Percentiles rank a stretch among this genome's conserved stretches.
phyloP scores from a whole-genome alignment of 2,888 invertebrate species.

The Schizotus pectinicornis region DNA sequence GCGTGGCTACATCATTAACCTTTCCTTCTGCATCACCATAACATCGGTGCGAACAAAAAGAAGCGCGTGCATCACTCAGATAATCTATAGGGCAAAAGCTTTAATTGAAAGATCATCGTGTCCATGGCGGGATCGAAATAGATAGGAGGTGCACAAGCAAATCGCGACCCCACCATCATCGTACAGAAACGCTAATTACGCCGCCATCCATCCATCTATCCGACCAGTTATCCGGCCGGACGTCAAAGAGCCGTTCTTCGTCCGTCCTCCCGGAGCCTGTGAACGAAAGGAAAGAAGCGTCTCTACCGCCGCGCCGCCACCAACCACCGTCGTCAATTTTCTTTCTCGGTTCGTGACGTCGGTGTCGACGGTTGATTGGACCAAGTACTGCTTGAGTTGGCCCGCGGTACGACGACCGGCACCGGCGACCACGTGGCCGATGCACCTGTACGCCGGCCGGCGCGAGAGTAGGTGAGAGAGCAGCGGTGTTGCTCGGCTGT shows the following conservation, averaged over 20 bases:
- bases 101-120: slow-evolving; percentile 17
- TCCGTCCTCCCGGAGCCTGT: no score
- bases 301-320: no score
- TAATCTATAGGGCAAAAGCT: slow-evolving; percentile 9
- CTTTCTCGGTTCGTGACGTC: not conserved
- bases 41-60: not conserved
- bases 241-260: no score
- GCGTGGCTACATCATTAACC: no score
- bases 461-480: slow-evolving; percentile 52
- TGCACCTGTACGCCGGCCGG: slow-evolving; percentile 63
- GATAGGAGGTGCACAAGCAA: not conserved
- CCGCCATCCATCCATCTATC: not conserved
- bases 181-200: slow-evolving; percentile 9
- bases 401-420: slow-evolving; percentile 38
- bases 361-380: not conserved
- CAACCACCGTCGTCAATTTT: no score
- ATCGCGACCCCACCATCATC: not conserved
- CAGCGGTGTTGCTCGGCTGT: slow-evolving; percentile 40
- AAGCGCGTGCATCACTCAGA: slow-evolving; percentile 5
- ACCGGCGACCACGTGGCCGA: slow-evolving; percentile 62
- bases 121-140: not conserved
- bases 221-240: no score
- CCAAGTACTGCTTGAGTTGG: slow-evolving; percentile 18
- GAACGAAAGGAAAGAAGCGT: no score
- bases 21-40: no score